Conservation (phyloP, 1,140 invertebrate species). For the Stegodyphus mimosarum region DNA sequence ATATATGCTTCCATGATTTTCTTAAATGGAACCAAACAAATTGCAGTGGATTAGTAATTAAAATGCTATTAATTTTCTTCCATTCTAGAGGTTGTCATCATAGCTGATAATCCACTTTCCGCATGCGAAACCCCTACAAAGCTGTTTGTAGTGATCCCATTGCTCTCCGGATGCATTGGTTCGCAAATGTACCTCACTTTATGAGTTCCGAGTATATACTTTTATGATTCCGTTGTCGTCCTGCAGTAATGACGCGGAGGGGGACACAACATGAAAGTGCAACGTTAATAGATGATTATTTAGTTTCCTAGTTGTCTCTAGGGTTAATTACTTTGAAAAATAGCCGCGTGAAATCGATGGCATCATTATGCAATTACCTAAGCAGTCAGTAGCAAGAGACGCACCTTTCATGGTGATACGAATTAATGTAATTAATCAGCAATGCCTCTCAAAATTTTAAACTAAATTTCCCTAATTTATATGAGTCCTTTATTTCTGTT, state of each 20-base stretch:
- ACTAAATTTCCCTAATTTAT: not conserved
- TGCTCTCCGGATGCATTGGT: slow-evolving; percentile 14
- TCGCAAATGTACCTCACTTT: slow-evolving; percentile 1
- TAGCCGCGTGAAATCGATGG: too few relatives aligned
- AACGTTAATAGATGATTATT: too few relatives aligned
- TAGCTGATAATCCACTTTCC: slow-evolving; percentile 29
- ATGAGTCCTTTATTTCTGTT: slow-evolving; percentile 2
- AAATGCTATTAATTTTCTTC: slow-evolving; percentile 29
- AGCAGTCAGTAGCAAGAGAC: too few relatives aligned
- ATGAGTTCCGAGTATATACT: too few relatives aligned
- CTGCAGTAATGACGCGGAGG: too few relatives aligned
- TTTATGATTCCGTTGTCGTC: too few relatives aligned
- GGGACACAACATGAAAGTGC: too few relatives aligned
- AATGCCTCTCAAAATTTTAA: too few relatives aligned
- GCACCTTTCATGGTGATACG: not conserved
- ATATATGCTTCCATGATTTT: not conserved
- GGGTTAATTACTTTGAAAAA: too few relatives aligned
- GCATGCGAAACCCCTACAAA: slow-evolving; percentile 13
- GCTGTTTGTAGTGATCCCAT: slow-evolving; percentile 5
- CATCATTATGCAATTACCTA: too few relatives aligned
- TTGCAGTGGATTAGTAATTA: slow-evolving; percentile 18
- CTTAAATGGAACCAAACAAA: not conserved
- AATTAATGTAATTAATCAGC: not conserved
- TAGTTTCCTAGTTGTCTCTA: too few relatives aligned
- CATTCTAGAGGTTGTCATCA: slow-evolving; percentile 26